Evolutionary conservation across 2,113 vertebrate genomes (phyloP), one percentile per base, ranked within the genome.

Genomic region (Pycnonotus jocosus): DNA sequence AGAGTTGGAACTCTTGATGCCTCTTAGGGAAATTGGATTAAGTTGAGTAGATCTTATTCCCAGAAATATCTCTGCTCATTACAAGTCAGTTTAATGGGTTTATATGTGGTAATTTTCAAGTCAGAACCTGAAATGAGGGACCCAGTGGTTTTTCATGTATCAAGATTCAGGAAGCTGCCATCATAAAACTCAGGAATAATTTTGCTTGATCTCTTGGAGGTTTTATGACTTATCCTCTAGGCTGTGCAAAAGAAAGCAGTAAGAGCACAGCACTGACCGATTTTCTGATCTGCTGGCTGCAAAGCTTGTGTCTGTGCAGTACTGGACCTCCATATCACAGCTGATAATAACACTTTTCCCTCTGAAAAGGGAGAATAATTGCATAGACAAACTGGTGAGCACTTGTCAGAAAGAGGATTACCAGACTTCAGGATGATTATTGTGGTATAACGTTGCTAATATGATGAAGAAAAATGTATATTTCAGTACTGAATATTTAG

Each of bases 21-120:
- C 17, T 77, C 10, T 95, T 96, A 97, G 35, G 73, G 80, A 93
- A 97, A 97, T 94, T 84, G 88, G 92, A 95, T 97, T 96, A 91
- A 78, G 80, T 35, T 86, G 76, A 88, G 64, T 83, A 92, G 86
- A 73, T 96, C 60, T 69, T 92, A 64, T 93, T 92, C 72, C 86
- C 86, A 94, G 86, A 95, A 97, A 93, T 94, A 96, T 37, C 91
- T 51, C 66, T 40, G 7, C 54, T 94, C 50, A 20, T 73, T 94
- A 14, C 62, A 81, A 58, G 72, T 83, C 79, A 81, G 2, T 92
- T 86, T 86, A 94, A 60, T 2, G 1, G 37, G 51, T 81, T 94
- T 93, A 14, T 35, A 22, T 86, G 28, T 60, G 64, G 44, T 42
- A 20, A 37, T 90, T 86, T 90, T 61, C 28, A 83, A 54, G 28